A percentile compares a stretch with the other conserved stretches of the same genome.
Evolutionary conservation across 64 coral and sea anemone genomes (phyloP).

Genomic region (Stichodactyla helianthus): DNA sequence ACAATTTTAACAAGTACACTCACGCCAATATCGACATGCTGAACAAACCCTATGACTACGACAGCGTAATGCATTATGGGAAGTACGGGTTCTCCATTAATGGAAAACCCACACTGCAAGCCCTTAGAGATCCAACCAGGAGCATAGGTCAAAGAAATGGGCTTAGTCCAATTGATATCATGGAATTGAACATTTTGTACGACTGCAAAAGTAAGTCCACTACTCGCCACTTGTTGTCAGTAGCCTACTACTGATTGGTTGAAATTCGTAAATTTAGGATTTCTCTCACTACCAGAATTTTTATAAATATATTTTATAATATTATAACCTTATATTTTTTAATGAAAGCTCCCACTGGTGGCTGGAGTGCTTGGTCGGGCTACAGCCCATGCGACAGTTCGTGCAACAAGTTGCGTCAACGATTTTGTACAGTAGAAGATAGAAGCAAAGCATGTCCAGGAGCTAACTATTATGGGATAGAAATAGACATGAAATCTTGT

Average conservation of each 20-base stretch:
- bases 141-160: conserved; percentile 32
- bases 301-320: background rate
- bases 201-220: conserved; percentile 45
- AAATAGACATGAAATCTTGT: conserved; percentile 14
- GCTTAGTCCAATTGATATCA: conserved; percentile 34
- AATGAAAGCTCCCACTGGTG: conserved; percentile 31
- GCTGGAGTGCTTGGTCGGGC: conserved; percentile 47
- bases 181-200: conserved; percentile 51
- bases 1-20: conserved; percentile 50
- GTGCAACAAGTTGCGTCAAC: conserved; percentile 28
- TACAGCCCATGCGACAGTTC: conserved; percentile 40
- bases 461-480: conserved; percentile 37
- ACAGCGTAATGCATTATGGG: conserved; percentile 57
- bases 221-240: background rate
- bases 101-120: conserved; percentile 30
- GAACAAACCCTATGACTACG: conserved; percentile 44
- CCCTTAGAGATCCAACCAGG: conserved; percentile 40
- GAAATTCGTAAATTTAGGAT: too few relatives aligned
- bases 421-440: conserved; percentile 47
- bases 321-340: background rate
- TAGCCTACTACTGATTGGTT: background rate
- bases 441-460: conserved; percentile 29
- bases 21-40: conserved; percentile 34
- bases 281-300: too few relatives aligned
- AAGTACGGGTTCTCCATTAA: conserved; percentile 50